Evolutionary conservation across 1,140 invertebrate species (phyloP).

Genomic region (Dryas iulia): DNA sequence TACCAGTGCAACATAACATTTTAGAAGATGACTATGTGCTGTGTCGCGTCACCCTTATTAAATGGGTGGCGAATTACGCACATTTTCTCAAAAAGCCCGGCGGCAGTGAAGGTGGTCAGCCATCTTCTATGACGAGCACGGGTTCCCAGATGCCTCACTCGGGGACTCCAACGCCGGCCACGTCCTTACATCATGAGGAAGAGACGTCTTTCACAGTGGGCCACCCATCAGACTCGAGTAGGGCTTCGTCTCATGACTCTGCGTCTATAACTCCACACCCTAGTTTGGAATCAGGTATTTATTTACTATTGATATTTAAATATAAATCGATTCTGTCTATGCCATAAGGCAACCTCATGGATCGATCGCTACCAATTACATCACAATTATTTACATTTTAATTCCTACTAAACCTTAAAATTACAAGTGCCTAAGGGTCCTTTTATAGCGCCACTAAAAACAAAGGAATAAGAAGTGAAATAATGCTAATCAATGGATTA

Average conservation of each 20-base stretch:
- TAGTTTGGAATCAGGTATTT: constrained; percentile 63
- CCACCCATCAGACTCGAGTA: constrained; percentile 68
- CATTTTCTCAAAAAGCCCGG: constrained; percentile 84
- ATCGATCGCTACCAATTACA: too few relatives aligned
- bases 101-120: constrained; percentile 76
- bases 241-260: constrained; percentile 70
- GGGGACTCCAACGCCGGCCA: constrained; percentile 57
- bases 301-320: background rate
- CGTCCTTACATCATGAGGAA: constrained; percentile 70
- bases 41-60: constrained; percentile 92
- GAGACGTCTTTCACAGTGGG: constrained; percentile 78
- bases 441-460: too few relatives aligned
- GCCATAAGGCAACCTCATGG: too few relatives aligned
- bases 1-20: constrained; percentile 80
- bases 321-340: too few relatives aligned
- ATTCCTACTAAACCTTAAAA: too few relatives aligned
- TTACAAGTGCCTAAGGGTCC: too few relatives aligned
- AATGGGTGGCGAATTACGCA: constrained; percentile 93
- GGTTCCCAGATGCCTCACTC: constrained; percentile 64
- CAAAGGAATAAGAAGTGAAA: too few relatives aligned
- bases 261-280: constrained; percentile 71
- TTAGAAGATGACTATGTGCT: constrained; percentile 85
- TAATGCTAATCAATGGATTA: too few relatives aligned
- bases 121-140: constrained; percentile 72
- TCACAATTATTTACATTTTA: too few relatives aligned